These are phyloP conservation scores for Halesus radiatus DNA, from an alignment of 1,140 invertebrate genomes.

Conservation along the genomic window DNA sequence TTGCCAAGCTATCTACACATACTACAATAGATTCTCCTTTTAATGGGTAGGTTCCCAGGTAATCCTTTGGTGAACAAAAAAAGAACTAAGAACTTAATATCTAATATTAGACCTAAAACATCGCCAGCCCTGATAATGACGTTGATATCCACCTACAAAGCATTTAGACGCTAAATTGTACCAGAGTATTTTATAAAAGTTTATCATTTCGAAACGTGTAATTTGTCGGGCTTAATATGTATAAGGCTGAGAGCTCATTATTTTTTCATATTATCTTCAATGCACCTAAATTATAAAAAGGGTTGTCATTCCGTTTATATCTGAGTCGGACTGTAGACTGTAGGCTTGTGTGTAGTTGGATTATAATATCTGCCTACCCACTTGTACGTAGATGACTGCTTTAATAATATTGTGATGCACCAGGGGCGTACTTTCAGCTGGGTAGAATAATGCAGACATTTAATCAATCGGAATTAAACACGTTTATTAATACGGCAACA, in stretches of 20 bases:
- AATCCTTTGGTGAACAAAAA: too few relatives aligned
- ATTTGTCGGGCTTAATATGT: conserved; percentile 51
- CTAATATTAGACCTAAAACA: too few relatives aligned
- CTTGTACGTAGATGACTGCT: too few relatives aligned
- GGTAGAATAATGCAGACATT: too few relatives aligned
- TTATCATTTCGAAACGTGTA: conserved; percentile 44
- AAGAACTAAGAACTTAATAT: too few relatives aligned
- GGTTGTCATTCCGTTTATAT: conserved; percentile 37
- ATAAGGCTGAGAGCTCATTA: conserved; percentile 16
- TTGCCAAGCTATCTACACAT: too few relatives aligned
- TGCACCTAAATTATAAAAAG: conserved; percentile 51
- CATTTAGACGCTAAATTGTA: conserved; percentile 50
- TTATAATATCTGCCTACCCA: too few relatives aligned
- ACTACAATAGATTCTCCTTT: too few relatives aligned
- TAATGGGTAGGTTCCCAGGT: too few relatives aligned
- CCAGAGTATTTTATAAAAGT: conserved; percentile 50
- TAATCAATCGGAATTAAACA: too few relatives aligned
- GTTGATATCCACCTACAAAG: not conserved
- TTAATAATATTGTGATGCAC: not conserved
- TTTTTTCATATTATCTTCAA: conserved; percentile 34
- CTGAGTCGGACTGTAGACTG: not conserved
- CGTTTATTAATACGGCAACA: too few relatives aligned
- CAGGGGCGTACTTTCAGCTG: not conserved
- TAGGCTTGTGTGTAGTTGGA: not conserved
- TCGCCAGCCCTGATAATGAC: too few relatives aligned